phyloP scores from a whole-genome alignment of 1,140 invertebrate genomes.

The Leptopilina boulardi region DNA sequence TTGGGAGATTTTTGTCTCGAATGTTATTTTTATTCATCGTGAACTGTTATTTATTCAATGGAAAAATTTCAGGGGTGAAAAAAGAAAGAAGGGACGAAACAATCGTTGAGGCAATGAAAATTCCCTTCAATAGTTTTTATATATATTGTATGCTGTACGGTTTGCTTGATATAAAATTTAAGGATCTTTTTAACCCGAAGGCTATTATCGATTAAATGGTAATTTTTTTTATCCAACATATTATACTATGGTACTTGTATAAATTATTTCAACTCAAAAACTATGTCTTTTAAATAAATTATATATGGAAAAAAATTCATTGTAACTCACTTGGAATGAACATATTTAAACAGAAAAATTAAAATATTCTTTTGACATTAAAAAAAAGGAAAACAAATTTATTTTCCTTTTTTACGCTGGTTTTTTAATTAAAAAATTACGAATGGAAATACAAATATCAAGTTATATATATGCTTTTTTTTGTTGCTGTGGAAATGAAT shows the following conservation, averaged over 20 bases:
- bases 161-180: background rate
- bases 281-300: background rate
- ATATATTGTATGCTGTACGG: background rate
- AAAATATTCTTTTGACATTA: background rate
- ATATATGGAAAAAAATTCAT: background rate
- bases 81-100: background rate
- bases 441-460: no score
- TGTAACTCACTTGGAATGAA: background rate
- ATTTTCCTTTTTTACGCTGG: no score
- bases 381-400: background rate
- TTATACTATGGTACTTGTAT: background rate
- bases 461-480: no score
- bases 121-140: background rate
- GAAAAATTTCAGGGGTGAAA: background rate
- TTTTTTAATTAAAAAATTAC: no score
- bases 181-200: no score
- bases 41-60: background rate
- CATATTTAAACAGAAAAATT: background rate
- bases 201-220: slow-evolving; percentile 5
- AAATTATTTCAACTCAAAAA: background rate
- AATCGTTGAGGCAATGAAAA: slow-evolving; percentile 4
- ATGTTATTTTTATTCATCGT: slow-evolving; percentile 18
- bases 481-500: no score
- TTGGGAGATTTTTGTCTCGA: background rate
- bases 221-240: background rate